Conservation (phyloP, 2,888 invertebrate genomes). For the Aphrophora alni region DNA sequence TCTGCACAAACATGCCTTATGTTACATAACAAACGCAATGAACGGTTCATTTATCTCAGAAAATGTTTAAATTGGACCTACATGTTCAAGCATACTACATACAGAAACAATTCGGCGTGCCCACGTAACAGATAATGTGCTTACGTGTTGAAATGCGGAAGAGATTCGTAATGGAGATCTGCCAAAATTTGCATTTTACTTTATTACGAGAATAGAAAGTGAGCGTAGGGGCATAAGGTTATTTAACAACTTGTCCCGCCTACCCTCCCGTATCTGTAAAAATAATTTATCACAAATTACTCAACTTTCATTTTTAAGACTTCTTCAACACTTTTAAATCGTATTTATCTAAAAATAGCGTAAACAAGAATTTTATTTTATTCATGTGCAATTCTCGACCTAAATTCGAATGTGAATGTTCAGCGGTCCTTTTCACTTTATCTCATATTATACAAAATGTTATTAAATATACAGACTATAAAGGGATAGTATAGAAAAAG, state of each 20-base stretch:
- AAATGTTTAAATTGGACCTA: background rate
- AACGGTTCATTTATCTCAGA: background rate
- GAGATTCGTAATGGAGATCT: background rate
- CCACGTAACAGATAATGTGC: background rate
- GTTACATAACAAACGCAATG: background rate
- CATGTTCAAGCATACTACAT: background rate
- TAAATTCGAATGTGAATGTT: no score
- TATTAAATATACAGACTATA: no score
- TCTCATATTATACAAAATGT: no score
- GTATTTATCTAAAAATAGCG: no score
- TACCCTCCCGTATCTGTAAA: background rate
- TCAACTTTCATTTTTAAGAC: background rate
- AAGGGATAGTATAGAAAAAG: no score
- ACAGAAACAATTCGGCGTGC: background rate
- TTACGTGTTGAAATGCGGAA: background rate
- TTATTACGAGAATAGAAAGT: background rate
- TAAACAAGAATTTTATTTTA: no score
- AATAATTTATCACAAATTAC: background rate
- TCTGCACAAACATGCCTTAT: background rate
- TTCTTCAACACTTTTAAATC: no score
- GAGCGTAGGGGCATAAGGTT: background rate
- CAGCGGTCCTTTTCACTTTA: no score
- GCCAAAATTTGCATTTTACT: conserved; percentile 2
- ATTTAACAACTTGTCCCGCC: background rate
- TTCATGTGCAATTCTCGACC: no score